phyloP scores from a whole-genome alignment of 2,797 vertebrate species.

The Fistularia commersonii region DNA sequence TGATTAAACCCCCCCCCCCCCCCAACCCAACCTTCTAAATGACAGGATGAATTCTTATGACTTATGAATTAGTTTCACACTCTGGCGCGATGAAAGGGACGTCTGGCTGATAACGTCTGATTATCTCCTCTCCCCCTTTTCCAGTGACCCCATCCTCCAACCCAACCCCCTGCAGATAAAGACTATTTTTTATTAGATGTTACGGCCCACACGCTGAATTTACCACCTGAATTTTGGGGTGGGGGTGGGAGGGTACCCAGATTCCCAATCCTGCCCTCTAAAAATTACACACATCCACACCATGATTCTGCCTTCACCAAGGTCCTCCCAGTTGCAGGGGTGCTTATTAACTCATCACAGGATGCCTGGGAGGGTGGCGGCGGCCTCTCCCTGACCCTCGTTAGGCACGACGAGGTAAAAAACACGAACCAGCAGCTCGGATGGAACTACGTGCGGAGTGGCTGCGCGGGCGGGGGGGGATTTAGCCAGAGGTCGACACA shows the following conservation, averaged over 20 bases:
- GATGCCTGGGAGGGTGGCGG: conserved; percentile 13
- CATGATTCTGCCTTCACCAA: conserved; percentile 30
- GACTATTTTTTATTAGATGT: conserved; percentile 10
- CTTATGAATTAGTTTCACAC: conserved; percentile 2
- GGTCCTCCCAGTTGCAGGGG: conserved; percentile 4
- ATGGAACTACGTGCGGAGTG: conserved; percentile 10
- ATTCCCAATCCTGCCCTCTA: conserved; percentile 3
- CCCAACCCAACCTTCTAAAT: conserved; percentile 1
- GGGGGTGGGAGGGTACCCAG: neutral
- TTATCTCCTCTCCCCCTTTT: conserved; percentile 8
- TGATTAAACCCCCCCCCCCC: neutral
- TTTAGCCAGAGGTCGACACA: conserved; percentile 6
- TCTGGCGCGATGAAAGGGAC: neutral
- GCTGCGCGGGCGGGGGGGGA: conserved; percentile 8
- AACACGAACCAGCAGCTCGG: conserved; percentile 16
- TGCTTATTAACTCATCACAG: conserved; percentile 31
- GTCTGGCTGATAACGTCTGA: conserved; percentile 3
- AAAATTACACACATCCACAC: conserved; percentile 18
- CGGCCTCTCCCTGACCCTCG: conserved; percentile 33
- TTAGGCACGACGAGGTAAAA: conserved; percentile 27
- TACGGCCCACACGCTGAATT: conserved; percentile 1
- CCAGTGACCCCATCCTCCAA: no score
- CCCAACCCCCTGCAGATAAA: conserved; percentile 5
- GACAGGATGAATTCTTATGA: neutral
- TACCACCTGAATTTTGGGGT: no score